Base-by-base conservation (phyloP, 1,140 invertebrate genomes). In the Lethrus apterus region DNA sequence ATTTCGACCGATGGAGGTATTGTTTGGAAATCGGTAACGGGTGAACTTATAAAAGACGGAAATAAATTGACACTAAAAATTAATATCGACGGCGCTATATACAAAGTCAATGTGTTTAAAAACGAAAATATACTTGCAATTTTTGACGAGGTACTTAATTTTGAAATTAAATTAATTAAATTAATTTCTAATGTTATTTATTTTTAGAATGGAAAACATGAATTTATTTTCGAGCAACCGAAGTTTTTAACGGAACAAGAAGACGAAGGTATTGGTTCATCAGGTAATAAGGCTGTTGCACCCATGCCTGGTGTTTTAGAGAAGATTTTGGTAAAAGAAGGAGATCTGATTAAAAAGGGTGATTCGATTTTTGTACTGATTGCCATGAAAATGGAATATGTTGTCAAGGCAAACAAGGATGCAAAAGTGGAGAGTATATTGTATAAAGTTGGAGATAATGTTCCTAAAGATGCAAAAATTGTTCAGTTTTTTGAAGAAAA, bases 381-480 rank as follows among this genome's bases (percentile, higher is more conserved):
- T 48, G 96, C 96, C 5, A 99, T 99, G 96, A 99, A 99, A 76
- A 99, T 99, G 96, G 96, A 99, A 79, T 84, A 94, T 67, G 79
- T 93, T 1, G 82, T 97, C 2, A 83, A 84, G 58, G 87, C 93
- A 4, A 79, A 82, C 7, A 72, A 75, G 18, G 76, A 83, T 62
- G 91, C 86, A 24, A 75, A 73, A 2, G 77, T 98, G 8, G 78
- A 85, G 35, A 77, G 80, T 2, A 70, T 96, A 29, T 70, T 80
- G 0, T 83, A 79, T 58, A 78, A 81, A 44, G 68, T 76, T 48
- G 93, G 93, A 4, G 86, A 93, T 46, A 90, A 82, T 52, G 84
- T 97, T 5, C 67, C 77, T 2, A 96, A 94, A 68, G 81, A 88
- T 23, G 66, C 71, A 2, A 67, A 71, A 31, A 64, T 81, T 26